Evolutionary conservation across 2,888 invertebrate species (phyloP), one percentile per base, ranked within the genome.

Genomic region (Trachelus tabidus): DNA sequence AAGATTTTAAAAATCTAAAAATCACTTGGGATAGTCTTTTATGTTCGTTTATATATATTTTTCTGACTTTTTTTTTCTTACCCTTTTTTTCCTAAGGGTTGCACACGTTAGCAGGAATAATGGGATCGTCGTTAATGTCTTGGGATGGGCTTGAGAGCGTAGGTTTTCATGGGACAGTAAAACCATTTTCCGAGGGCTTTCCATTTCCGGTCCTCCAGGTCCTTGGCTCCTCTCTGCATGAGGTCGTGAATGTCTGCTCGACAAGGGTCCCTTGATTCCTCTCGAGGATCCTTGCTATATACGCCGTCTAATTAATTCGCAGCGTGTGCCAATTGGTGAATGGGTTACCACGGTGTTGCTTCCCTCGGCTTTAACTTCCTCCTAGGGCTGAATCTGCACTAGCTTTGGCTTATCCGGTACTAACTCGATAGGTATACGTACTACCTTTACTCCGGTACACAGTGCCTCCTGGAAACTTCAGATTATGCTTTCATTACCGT

Each of bases 401-500:
- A 56, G 56, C 56, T 23, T 56, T 56, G 56, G 23, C 56, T 56
- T 9, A 56, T 56, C 56, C 56, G 23, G 56, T 23, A 56, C 56
- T 56, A 23, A 56, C 56, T 56, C 56, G 56, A 15, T 56, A 56
- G 56, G 23, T 56, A 56, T 56, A 56, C 56, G 56, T 56, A 56
- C 56, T 23, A 56, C 23, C 23, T 56, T 23, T 56, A 6, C 56
- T 23, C 56, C 9, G 56, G 56, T 56, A 9, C 56, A 56, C 56
- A 56, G 23, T 76, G 77, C 79, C 77, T 77, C 79, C 69, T 79
- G 81, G 79, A 79, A 84, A 84, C 81, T 85, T 83, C 77, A 78
- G 81, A 84, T 84, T 82, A 82, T 82, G 83, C 83, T 85, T 84
- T 85, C 84, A 85, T 83, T 83, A 81, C 79, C 73, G 76, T 79